These are phyloP conservation scores for Candoia aspera DNA, from an alignment of 2,113 vertebrate genomes.

Conservation along the genomic window DNA sequence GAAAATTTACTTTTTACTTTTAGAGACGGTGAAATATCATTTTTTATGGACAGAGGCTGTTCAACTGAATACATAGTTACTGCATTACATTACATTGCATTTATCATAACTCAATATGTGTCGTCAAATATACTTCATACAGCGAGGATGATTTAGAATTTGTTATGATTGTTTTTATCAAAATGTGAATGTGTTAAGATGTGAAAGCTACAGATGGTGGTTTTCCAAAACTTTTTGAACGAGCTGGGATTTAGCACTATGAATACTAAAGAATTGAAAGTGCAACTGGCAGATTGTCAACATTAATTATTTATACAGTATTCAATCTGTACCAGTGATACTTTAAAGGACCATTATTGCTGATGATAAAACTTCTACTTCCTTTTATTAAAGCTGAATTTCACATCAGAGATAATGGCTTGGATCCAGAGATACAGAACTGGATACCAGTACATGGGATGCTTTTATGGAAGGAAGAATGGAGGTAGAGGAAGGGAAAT, in stretches of 20 bases:
- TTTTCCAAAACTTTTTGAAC: constrained; percentile 20
- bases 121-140: constrained; percentile 15
- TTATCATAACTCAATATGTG: constrained; percentile 28
- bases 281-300: constrained; percentile 31
- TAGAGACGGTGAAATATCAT: neutral
- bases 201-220: constrained; percentile 15
- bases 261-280: constrained; percentile 29
- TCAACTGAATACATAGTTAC: constrained; percentile 3
- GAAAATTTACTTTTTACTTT: constrained; percentile 3
- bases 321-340: constrained; percentile 11
- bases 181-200: constrained; percentile 13
- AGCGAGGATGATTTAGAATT: constrained; percentile 22
- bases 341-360: neutral
- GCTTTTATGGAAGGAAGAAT: neutral
- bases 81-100: neutral
- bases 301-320: constrained; percentile 27
- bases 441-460: neutral
- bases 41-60: neutral
- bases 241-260: constrained; percentile 25
- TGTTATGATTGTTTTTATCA: constrained; percentile 3
- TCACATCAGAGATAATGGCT: neutral
- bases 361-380: constrained; percentile 4
- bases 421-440: neutral
- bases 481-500: neutral
- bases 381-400: neutral